Base-by-base conservation (phyloP, 1,140 invertebrate species). In the Bombyx mori region DNA sequence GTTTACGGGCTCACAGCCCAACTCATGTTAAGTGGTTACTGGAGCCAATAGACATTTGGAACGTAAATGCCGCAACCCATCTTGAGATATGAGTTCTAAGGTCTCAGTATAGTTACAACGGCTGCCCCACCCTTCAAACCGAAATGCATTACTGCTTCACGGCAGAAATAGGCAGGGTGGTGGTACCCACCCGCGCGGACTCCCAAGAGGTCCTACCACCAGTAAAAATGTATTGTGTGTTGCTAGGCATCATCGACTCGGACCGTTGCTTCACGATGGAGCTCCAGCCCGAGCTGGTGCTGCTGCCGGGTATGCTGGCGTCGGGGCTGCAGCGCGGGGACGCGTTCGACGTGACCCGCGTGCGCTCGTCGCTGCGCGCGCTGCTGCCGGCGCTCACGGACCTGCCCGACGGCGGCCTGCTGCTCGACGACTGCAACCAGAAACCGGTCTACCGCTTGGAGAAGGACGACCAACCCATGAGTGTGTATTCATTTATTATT, bases 231-330 rank as follows among this genome's bases (percentile, higher is more conserved):
- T 18, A 2, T 35, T 35, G 26, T 35, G 26, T 35, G 2, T 5
- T 2, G 35, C 0, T 79, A 81, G 89, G 85, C 8, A 98, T 98
- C 63, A 92, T 97, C 62, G 96, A 98, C 85, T 87, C 91, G 8
- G 92, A 93, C 53, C 91, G 93, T 12, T 98, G 97, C 86, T 98
- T 97, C 82, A 91, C 97, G 3, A 96, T 97, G 26, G 2, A 35
- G 2, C 26, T 35, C 61, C 93, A 97, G 86, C 90, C 93, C 46
- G 89, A 90, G 45, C 88, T 91, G 55, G 92, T 96, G 57, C 89
- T 96, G 69, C 93, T 93, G 5, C 96, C 96, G 6, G 90, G 89
- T 56, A 92, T 91, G 57, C 90, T 97, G 63, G 91, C 92, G 66
- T 93, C 96, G 88, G 90, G 96, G 6, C 88, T 98, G 56, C 88